phyloP scores from a whole-genome alignment of 2,113 vertebrate species.

The Malaclemys terrapin region DNA sequence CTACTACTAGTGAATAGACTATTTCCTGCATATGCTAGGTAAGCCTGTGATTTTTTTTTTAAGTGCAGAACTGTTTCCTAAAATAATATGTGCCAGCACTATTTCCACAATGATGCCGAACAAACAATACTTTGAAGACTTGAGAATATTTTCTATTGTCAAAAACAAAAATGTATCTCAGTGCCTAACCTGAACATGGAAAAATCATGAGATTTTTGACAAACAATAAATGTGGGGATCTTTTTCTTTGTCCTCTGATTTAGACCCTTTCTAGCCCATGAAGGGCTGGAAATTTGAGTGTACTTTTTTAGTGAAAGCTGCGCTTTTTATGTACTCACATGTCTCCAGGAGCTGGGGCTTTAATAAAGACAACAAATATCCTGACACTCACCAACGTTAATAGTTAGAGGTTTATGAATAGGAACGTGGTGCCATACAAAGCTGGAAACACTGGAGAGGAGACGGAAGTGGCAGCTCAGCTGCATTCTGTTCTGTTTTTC shows the following conservation, averaged over 20 bases:
- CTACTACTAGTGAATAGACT: background rate
- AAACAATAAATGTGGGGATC: background rate
- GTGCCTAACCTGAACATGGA: background rate
- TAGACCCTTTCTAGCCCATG: background rate
- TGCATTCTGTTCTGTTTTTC: fast-evolving
- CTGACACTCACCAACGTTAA: background rate
- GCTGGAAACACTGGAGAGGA: background rate
- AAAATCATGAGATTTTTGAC: background rate
- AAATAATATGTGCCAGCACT: background rate
- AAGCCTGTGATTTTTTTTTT: background rate
- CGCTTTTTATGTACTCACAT: background rate
- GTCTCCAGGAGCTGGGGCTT: background rate
- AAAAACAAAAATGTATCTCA: background rate
- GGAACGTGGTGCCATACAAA: background rate
- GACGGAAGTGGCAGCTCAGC: background rate
- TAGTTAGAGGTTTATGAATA: background rate
- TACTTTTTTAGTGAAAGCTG: background rate
- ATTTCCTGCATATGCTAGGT: background rate
- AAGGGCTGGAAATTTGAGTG: background rate
- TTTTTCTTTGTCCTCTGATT: background rate
- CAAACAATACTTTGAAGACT: background rate
- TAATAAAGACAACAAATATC: background rate
- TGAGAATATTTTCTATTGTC: background rate
- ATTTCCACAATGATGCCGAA: background rate
- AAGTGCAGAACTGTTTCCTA: background rate